phyloP scores from a whole-genome alignment of 2,113 vertebrate species.

The Typhlomys cinereus region DNA sequence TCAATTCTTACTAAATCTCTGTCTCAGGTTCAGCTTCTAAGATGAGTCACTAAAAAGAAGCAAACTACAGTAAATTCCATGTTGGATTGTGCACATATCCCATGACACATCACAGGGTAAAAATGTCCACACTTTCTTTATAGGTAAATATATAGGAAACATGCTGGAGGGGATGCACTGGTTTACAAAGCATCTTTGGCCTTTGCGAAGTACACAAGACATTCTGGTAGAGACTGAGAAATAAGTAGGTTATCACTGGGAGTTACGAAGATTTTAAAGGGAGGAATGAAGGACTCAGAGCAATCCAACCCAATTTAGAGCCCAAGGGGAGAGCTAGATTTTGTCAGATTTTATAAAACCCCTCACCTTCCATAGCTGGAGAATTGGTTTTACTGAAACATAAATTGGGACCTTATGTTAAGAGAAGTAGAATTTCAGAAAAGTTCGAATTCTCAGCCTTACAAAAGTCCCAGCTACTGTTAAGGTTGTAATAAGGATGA shows the following conservation, averaged over 20 bases:
- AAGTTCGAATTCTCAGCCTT: background rate
- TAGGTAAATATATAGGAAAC: background rate
- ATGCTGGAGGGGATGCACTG: background rate
- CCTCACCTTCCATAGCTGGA: background rate
- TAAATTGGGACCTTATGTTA: background rate
- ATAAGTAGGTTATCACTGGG: background rate
- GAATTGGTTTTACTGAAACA: background rate
- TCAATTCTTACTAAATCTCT: background rate
- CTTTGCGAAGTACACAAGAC: background rate
- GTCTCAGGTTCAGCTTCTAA: background rate
- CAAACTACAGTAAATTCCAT: background rate
- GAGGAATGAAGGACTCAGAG: background rate
- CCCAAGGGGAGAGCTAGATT: background rate
- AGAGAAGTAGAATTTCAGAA: background rate
- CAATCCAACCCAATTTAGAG: background rate
- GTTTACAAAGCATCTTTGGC: background rate
- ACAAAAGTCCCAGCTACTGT: background rate
- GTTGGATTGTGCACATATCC: background rate
- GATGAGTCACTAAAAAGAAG: too few relatives aligned
- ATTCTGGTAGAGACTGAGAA: background rate
- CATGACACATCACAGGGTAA: background rate
- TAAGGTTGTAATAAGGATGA: background rate
- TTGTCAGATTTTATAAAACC: background rate
- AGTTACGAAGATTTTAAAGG: background rate
- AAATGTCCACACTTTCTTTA: background rate